Conservation (phyloP, 2,888 invertebrate species). For the Drosophila mimetica region DNA sequence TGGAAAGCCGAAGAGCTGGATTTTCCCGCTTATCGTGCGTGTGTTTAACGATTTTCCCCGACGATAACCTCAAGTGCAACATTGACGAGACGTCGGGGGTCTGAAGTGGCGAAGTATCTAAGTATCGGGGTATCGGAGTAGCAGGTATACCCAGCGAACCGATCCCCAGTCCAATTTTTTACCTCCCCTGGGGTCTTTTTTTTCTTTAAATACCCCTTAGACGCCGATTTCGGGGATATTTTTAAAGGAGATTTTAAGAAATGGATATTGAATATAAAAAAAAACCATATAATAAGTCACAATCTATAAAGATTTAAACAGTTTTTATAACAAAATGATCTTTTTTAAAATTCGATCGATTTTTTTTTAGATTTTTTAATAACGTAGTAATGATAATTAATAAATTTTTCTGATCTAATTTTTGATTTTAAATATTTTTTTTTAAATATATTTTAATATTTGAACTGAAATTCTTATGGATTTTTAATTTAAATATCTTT, state of each 20-base stretch:
- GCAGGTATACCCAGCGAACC: conserved; percentile 22
- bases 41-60: conserved; percentile 64
- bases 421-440: not conserved
- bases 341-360: too few relatives aligned
- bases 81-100: conserved; percentile 45
- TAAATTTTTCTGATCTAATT: not conserved
- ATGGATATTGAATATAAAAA: too few relatives aligned
- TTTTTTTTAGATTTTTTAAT: too few relatives aligned
- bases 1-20: conserved; percentile 21
- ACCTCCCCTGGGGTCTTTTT: conserved; percentile 12
- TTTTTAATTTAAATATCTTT: not conserved
- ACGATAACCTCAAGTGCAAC: conserved; percentile 75
- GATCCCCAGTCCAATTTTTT: not conserved
- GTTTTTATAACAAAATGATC: not conserved
- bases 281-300: too few relatives aligned
- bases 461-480: too few relatives aligned
- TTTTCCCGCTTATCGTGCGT: conserved; percentile 48
- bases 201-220: conserved; percentile 6
- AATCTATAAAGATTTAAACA: too few relatives aligned
- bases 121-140: conserved; percentile 7
- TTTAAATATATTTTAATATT: not conserved
- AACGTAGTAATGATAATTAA: too few relatives aligned
- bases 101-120: conserved; percentile 20
- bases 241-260: not conserved
- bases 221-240: not conserved